These are phyloP conservation scores for Euspilapteryx auroguttella DNA, from an alignment of 2,888 invertebrate genomes.

Conservation along the genomic window DNA sequence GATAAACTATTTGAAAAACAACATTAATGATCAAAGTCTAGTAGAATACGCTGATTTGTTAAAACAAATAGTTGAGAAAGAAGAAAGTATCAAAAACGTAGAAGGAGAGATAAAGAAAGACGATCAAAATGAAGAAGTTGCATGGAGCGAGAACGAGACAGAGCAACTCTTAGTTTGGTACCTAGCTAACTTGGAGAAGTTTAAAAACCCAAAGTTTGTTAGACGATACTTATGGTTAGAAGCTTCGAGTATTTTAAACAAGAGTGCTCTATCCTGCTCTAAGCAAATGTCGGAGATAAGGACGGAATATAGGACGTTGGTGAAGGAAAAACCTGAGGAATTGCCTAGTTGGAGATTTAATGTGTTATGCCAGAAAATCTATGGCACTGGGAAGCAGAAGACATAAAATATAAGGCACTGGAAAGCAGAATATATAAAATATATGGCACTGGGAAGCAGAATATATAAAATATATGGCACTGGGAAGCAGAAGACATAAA, in stretches of 20 bases:
- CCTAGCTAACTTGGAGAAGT: conserved; percentile 39
- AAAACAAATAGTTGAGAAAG: conserved; percentile 25
- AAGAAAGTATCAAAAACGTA: conserved; percentile 15
- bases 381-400: conserved; percentile 38
- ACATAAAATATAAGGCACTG: conserved; percentile 13
- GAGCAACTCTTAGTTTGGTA: conserved; percentile 39
- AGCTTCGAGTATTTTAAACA: conserved; percentile 26
- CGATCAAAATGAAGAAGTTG: conserved; percentile 15
- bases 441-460: no score
- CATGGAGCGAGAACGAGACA: conserved; percentile 31
- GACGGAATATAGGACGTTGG: conserved; percentile 34
- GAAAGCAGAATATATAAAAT: no score
- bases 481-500: no score
- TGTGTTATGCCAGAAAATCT: conserved; percentile 42
- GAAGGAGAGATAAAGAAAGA: conserved; percentile 11
- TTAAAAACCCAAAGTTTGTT: conserved; percentile 42
- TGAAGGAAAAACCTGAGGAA: conserved; percentile 23
- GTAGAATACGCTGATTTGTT: conserved; percentile 16
- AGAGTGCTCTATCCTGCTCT: conserved; percentile 34
- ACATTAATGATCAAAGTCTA: conserved; percentile 15
- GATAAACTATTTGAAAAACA: conserved; percentile 35
- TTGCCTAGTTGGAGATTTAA: conserved; percentile 31
- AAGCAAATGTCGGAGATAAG: conserved; percentile 46
- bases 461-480: no score
- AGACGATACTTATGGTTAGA: conserved; percentile 43